Evolutionary conservation across 2,888 invertebrate genomes (phyloP).

Genomic region (Prosopocoilus inquinatus): DNA sequence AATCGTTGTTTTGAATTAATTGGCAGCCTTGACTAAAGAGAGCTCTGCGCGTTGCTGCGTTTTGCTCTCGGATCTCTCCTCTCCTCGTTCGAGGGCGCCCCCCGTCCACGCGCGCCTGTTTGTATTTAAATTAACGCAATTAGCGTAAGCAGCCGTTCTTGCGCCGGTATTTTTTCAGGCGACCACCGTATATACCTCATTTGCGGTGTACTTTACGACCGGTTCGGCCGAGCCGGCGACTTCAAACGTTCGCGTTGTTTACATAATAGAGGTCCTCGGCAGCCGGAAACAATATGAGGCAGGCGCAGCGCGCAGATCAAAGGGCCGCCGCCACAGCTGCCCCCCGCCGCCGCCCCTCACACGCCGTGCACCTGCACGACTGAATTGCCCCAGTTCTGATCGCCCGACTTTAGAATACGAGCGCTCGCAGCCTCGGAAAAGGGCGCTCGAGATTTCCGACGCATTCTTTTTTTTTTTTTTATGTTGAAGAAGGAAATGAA

Average conservation of each 20-base stretch:
- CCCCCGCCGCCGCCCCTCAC: conserved; percentile 24
- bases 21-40: too few species aligned
- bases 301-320: conserved; percentile 49
- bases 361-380: conserved; percentile 28
- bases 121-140: conserved; percentile 39
- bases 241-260: conserved; percentile 66
- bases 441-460: too few species aligned
- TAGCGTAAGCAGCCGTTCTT: conserved; percentile 27
- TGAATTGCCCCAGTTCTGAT: conserved; percentile 42
- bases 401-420: conserved; percentile 12
- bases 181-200: conserved; percentile 34
- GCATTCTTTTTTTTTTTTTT: too few species aligned
- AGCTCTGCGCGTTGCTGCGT: too few species aligned
- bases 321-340: conserved; percentile 46
- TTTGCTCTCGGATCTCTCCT: too few species aligned
- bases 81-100: too few species aligned
- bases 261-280: conserved; percentile 69
- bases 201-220: conserved; percentile 51
- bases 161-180: conserved; percentile 8
- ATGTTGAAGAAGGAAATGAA: too few species aligned
- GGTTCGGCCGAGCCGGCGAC: conserved; percentile 53
- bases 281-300: conserved; percentile 55
- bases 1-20: too few species aligned
- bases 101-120: conserved; percentile 35
- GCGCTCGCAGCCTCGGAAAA: too few species aligned